These are phyloP conservation scores for Halcyon malimbica DNA, from an alignment of 2,113 vertebrate species.

Conservation along the genomic window DNA sequence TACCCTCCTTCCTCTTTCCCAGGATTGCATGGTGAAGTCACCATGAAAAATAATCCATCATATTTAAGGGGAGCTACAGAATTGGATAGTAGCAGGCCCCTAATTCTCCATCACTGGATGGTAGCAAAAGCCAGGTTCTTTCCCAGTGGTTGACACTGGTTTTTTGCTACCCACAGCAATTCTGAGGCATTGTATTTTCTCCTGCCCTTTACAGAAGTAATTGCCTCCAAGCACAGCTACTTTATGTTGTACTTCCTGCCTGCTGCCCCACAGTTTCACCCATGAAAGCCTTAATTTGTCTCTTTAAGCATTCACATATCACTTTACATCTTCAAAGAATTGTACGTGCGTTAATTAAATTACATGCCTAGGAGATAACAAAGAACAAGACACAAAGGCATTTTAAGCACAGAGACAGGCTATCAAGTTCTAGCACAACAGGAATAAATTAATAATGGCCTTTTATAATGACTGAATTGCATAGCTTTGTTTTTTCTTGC, in stretches of 20 bases:
- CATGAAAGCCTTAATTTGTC: constrained; percentile 29
- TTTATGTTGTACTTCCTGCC: not conserved
- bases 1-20: not conserved
- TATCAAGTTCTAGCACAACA: constrained; percentile 50
- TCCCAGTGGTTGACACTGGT: not conserved
- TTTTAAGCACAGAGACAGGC: constrained; percentile 57
- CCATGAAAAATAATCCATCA: not conserved
- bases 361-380: constrained; percentile 60
- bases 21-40: not conserved
- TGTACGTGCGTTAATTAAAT: constrained; percentile 59
- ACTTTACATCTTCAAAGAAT: constrained; percentile 55
- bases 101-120: not conserved
- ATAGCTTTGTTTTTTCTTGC: constrained; percentile 6
- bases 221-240: not conserved
- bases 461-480: constrained; percentile 52
- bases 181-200: not conserved
- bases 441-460: constrained; percentile 68
- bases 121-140: not conserved
- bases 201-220: not conserved
- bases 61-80: not conserved
- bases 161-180: not conserved
- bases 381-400: constrained; percentile 57
- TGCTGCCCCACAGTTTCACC: constrained; percentile 20
- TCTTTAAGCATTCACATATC: constrained; percentile 22
- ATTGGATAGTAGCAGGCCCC: not conserved